Base-by-base conservation (phyloP, 2,797 vertebrate species). In the Antrozous pallidus region DNA sequence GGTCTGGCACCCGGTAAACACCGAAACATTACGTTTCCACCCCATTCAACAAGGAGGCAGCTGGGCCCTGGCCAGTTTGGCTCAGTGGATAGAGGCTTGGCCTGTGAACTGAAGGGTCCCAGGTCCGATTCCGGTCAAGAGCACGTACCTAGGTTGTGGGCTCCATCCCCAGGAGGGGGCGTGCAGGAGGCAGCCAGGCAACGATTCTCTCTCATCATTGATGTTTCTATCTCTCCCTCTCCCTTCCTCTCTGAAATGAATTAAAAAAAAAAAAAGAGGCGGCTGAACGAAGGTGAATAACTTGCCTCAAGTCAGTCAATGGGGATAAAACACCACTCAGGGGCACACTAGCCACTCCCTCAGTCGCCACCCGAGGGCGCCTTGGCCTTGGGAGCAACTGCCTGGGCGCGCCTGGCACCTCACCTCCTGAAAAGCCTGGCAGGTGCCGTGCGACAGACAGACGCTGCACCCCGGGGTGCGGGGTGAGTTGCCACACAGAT, bases 331-430 rank as follows among this genome's bases (percentile, higher is more conserved):
- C n/a, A 0, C 22, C 0, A 0, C 45, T 8, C 24, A 3, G 0
- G 12, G 0, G 16, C 47, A 0, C 0, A 0, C 0, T 5, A 6
- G 42, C 58, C n/a, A 6, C 24, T 33, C 28, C 18, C 47, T 11
- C 12, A 11, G 80, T 0, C 12, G 82, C 81, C 95, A 79, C 73
- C 56, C 90, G 96, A 54, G 92, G 96, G 92, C 70, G 31, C 81
- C 18, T 33, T 1, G 22, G 71, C 7, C 47, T 8, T 1, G 3
- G 73, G 20, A 45, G 85, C 54, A 12, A 13, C 8, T 1, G 51
- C 22, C 1, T 4, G 9, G 42, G 22, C 2, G 51, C 51, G 33
- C 20, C 6, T 13, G 45, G 31, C 56, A 8, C 7, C 8, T 13
- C 2, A 0, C 77, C 82, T 51, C 36, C 20, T 8, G 20, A 0